phyloP scores from a whole-genome alignment of 2,888 invertebrate genomes.

The Mesorhabditis belari region DNA sequence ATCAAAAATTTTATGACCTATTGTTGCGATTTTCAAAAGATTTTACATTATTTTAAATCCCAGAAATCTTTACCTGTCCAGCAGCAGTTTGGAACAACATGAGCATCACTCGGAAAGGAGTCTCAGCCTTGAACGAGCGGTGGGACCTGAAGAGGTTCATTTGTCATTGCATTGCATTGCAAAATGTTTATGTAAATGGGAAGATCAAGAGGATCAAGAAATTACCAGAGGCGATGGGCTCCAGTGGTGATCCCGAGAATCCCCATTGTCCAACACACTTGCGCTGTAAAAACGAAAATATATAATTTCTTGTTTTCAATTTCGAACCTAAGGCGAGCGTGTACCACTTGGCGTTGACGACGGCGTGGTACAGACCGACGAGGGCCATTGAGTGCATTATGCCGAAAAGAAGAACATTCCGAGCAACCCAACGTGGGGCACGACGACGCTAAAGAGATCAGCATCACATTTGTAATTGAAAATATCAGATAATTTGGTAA shows the following conservation, averaged over 20 bases:
- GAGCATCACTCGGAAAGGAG: conserved; percentile 72
- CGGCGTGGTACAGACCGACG: conserved; percentile 25
- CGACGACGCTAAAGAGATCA: not conserved
- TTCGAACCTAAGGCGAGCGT: conserved; percentile 24
- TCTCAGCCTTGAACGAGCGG: conserved; percentile 77
- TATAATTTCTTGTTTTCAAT: not conserved
- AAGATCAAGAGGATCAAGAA: conserved; percentile 70
- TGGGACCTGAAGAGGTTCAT: conserved; percentile 66
- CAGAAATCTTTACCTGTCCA: conserved; percentile 79
- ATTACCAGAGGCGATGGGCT: conserved; percentile 84
- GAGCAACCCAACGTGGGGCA: conserved; percentile 3
- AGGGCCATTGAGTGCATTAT: conserved; percentile 26
- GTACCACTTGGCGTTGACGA: conserved; percentile 31
- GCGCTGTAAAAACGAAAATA: conserved; percentile 16
- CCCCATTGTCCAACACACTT: conserved; percentile 58
- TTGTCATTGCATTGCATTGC: too few relatives aligned
- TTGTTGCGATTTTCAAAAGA: too few relatives aligned
- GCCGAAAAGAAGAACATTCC: conserved; percentile 28
- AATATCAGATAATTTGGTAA: too few relatives aligned
- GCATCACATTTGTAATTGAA: not conserved
- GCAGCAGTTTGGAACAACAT: conserved; percentile 74
- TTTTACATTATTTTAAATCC: too few relatives aligned
- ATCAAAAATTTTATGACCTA: too few relatives aligned
- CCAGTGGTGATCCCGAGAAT: conserved; percentile 84
- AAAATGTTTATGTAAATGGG: too few relatives aligned